These are phyloP conservation scores for Pseudococcus viburni DNA, from an alignment of 2,888 invertebrate genomes.

Conservation along the genomic window DNA sequence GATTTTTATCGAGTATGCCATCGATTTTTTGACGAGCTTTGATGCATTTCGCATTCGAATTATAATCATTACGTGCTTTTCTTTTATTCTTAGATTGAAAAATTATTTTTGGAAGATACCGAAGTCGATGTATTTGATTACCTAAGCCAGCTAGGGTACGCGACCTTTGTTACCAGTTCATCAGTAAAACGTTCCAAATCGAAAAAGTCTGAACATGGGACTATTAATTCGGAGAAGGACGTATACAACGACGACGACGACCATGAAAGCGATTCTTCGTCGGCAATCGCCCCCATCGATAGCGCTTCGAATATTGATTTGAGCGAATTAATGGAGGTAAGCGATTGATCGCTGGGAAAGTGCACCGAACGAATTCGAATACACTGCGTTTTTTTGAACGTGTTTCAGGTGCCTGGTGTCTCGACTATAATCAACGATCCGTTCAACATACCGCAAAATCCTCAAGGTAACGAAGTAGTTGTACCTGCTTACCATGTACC, in stretches of 20 bases:
- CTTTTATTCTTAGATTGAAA: neutral
- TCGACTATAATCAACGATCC: neutral
- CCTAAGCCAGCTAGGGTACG: neutral
- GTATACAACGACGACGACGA: neutral
- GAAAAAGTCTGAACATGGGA: neutral
- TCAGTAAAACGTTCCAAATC: too few species aligned
- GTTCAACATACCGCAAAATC: conserved; percentile 23
- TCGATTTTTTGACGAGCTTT: neutral
- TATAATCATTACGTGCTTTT: neutral
- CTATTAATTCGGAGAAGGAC: neutral
- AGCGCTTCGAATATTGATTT: conserved; percentile 11
- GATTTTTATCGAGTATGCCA: conserved; percentile 45
- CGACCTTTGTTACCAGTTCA: neutral
- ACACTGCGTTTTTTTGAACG: too few species aligned
- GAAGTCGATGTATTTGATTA: neutral
- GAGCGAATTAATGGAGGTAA: neutral
- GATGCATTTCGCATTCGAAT: neutral
- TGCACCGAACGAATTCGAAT: neutral
- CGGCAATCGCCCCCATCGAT: conserved; percentile 6
- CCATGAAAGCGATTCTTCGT: neutral
- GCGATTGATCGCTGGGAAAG: neutral
- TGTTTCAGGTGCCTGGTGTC: neutral
- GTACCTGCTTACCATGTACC: neutral
- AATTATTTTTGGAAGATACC: neutral
- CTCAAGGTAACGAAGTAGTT: neutral